These are phyloP conservation scores for Cynopterus brachyotis DNA, from an alignment of 2,113 vertebrate genomes.

Conservation along the genomic window DNA sequence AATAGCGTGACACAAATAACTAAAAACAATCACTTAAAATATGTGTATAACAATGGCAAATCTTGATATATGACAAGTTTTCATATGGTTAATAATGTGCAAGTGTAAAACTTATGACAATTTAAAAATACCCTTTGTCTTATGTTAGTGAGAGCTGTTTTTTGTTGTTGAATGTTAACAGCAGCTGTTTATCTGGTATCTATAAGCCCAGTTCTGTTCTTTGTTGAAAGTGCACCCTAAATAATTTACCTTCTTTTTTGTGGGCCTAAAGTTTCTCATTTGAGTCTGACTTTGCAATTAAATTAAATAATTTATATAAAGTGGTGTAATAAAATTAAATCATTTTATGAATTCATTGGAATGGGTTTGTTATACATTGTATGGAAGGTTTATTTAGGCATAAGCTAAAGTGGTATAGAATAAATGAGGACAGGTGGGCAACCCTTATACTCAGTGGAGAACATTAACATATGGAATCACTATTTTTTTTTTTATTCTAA, in stretches of 20 bases:
- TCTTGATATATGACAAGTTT: background rate
- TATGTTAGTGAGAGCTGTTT: background rate
- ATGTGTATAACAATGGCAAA: background rate
- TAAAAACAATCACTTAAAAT: background rate
- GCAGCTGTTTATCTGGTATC: accelerated
- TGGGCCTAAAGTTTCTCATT: background rate
- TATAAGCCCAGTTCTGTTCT: background rate
- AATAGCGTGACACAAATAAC: background rate
- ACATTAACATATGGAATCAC: background rate
- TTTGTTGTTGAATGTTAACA: background rate
- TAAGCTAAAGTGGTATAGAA: background rate
- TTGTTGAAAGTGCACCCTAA: background rate
- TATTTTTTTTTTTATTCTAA: background rate
- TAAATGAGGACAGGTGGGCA: background rate
- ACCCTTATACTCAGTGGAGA: background rate
- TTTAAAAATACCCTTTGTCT: background rate
- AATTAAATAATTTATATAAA: background rate
- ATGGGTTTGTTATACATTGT: background rate
- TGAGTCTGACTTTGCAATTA: background rate
- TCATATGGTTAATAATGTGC: background rate
- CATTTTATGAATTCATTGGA: background rate
- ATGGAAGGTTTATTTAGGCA: background rate
- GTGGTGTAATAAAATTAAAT: background rate
- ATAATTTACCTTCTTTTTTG: background rate
- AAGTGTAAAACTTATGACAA: background rate